Base-by-base conservation (phyloP, 2,888 invertebrate genomes). In the Platycnemis pennipes region DNA sequence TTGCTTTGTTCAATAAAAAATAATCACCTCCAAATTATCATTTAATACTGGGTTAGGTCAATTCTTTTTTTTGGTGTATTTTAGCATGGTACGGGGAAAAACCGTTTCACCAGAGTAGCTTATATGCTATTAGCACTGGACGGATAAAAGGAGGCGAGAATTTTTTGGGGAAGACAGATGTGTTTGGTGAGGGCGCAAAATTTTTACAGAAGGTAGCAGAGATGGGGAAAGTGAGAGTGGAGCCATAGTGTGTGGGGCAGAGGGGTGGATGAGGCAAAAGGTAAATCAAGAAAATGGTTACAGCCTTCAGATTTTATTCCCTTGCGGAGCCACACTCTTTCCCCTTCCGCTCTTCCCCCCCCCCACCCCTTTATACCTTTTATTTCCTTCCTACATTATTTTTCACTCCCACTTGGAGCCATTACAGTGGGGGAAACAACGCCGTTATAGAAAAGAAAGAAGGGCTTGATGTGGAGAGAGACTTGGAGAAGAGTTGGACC, bases 231-330 rank as follows among this genome's bases (percentile, higher is more conserved):
- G 46, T n/a, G 45, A 37, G 46, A 26, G 87, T 45, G 0, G 86
- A 16, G 86, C 1, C 13, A n/a, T 77, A 77, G 16, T 16, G 37
- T 0, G 19, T 7, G 44, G 37, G 86, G 44, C 0, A 86, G 44
- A 26, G 1, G 22, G 37, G 44, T 42, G 22, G 46, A 26, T 26
- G 87, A 37, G 46, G 45, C 45, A n/a, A 87, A n/a, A 87, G 87
- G 87, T 87, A 87, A 87, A 87, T 87, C 87, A 87, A 87, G 87
- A 87, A 87, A 87, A 87, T 87, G 87, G 87, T 87, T 46, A 87
- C 46, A 87, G 46, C 87, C 87, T 87, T 87, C 87, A 87, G 87
- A 87, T 87, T 87, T 87, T 46, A 87, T 87, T 87, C 87, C 77
- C 16, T n/a, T 45, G 87, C 87, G 46, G 45, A 87, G 87, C 11